phyloP scores from a whole-genome alignment of 2,113 vertebrate genomes.

The Pristiophorus japonicus region DNA sequence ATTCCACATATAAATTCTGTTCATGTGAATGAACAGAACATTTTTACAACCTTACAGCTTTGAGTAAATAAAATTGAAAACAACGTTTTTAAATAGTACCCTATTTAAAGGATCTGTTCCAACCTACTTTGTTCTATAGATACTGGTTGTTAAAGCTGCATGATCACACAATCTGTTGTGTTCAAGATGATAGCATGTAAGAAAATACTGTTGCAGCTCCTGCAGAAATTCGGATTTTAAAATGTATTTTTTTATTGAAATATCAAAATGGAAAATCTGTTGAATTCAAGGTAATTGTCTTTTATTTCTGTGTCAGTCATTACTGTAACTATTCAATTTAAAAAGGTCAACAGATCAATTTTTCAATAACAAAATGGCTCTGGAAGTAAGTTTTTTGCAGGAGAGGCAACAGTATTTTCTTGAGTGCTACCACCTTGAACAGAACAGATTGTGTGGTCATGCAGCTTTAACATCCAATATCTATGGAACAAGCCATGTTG shows the following conservation, averaged over 20 bases:
- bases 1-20: not conserved
- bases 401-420: not conserved
- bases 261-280: not conserved
- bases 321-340: not conserved
- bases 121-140: not conserved
- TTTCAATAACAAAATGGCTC: not conserved
- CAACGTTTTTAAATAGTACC: not conserved
- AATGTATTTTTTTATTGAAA: not conserved
- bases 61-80: not conserved
- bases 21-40: not conserved
- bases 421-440: not conserved
- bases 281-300: not conserved
- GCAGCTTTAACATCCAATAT: not conserved
- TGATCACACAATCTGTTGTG: not conserved
- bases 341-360: too few species aligned
- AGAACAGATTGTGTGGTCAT: not conserved
- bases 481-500: not conserved
- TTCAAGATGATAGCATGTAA: not conserved
- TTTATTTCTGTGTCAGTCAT: not conserved
- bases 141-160: not conserved
- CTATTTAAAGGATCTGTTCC: not conserved
- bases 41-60: not conserved
- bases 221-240: not conserved
- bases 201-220: not conserved
- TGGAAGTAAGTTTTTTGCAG: not conserved